Evolutionary conservation across 2,797 vertebrate species (phyloP).

Genomic region (Hyperoplus immaculatus): DNA sequence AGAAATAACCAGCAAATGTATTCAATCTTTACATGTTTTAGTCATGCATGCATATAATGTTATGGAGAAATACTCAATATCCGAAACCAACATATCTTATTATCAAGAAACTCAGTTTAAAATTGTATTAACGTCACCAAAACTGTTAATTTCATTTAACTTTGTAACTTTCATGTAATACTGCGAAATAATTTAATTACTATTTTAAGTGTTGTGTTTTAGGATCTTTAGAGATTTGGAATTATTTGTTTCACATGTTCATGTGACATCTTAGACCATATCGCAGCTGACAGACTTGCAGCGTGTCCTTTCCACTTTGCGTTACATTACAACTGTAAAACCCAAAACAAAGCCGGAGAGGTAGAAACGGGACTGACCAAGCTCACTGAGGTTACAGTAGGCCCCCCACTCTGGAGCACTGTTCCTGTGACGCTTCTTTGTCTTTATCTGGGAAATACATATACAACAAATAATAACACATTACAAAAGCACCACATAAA

Average conservation of each 20-base stretch:
- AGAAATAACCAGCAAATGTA: too few relatives aligned
- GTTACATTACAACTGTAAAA: not conserved
- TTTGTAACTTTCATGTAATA: not conserved
- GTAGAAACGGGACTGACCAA: conserved; percentile 85
- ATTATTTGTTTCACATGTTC: not conserved
- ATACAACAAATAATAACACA: not conserved
- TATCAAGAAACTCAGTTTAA: not conserved
- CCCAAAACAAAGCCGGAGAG: not conserved
- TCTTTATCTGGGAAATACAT: conserved; percentile 63
- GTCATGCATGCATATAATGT: not conserved
- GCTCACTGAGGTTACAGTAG: conserved; percentile 91
- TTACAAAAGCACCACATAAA: not conserved
- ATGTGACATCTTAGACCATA: not conserved
- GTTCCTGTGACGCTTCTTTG: conserved; percentile 83
- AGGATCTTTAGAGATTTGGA: not conserved
- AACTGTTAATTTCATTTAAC: not conserved
- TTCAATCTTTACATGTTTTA: not conserved
- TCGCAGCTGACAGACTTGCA: too few relatives aligned
- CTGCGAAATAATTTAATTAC: not conserved
- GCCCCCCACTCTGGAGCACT: conserved; percentile 89
- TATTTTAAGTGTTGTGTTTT: not conserved
- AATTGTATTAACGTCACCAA: not conserved
- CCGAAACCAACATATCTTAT: not conserved
- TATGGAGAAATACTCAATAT: not conserved
- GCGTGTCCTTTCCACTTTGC: too few relatives aligned